Evolutionary conservation across 2,888 invertebrate species (phyloP).

Genomic region (Allolobophora icterica): DNA sequence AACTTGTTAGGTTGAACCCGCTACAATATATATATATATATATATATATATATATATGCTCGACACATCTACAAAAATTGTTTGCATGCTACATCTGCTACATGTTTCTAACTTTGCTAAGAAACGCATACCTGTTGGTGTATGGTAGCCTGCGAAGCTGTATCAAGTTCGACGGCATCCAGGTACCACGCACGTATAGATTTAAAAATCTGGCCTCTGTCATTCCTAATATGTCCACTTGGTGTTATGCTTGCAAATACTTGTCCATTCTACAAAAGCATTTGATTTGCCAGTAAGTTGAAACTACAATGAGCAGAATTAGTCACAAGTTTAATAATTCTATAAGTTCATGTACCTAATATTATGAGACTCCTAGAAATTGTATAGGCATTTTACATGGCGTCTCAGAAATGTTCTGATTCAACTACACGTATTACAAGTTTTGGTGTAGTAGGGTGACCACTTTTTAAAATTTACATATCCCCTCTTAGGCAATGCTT

Average conservation of each 20-base stretch:
- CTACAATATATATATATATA: too few relatives aligned
- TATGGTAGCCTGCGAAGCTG: neutral
- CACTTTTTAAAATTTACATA: too few relatives aligned
- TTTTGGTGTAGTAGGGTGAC: neutral
- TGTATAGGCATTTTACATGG: neutral
- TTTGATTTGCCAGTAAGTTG: neutral
- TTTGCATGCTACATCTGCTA: neutral
- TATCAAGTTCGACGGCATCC: neutral
- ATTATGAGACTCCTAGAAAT: neutral
- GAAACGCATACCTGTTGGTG: neutral
- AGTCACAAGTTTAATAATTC: neutral
- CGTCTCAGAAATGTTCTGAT: neutral
- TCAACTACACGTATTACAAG: neutral
- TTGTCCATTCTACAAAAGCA: conserved; percentile 14
- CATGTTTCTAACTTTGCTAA: neutral
- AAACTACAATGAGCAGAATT: neutral
- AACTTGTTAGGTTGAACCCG: too few relatives aligned
- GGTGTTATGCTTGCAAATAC: conserved; percentile 13
- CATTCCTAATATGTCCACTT: neutral
- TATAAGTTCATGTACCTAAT: neutral
- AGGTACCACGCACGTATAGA: conserved; percentile 7
- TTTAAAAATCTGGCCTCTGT: neutral
- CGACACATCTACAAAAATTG: too few relatives aligned
- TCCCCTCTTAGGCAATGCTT: too few relatives aligned
- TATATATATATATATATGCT: too few relatives aligned